Percentiles rank a stretch among this genome's conserved stretches.
Evolutionary conservation across 2,113 vertebrate species (phyloP).

Genomic region (Phasianus colchicus): DNA sequence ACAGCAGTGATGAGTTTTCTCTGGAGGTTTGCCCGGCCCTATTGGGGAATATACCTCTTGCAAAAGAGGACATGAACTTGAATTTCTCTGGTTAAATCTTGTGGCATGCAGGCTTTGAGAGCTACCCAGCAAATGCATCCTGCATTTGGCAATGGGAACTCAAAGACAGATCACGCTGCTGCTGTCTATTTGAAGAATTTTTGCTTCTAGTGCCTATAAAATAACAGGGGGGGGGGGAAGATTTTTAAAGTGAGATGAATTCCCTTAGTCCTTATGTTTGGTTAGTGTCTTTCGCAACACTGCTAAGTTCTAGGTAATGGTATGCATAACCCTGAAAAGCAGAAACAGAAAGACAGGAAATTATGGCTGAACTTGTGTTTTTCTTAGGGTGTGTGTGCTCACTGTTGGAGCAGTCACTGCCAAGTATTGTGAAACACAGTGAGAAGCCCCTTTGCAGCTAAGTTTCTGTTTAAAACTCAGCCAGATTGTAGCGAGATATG

Average conservation of each 20-base stretch:
- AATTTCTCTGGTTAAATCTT: conserved; percentile 31
- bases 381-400: conserved; percentile 69
- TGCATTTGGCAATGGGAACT: not conserved
- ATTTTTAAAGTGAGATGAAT: conserved; percentile 45
- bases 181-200: conserved; percentile 38
- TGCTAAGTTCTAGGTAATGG: conserved; percentile 65
- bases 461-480: conserved; percentile 59
- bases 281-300: conserved; percentile 71
- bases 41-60: conserved; percentile 28
- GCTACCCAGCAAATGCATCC: conserved; percentile 34
- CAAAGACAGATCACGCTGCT: conserved; percentile 16
- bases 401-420: conserved; percentile 62
- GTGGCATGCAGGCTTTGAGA: not conserved
- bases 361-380: conserved; percentile 75
- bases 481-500: conserved; percentile 44
- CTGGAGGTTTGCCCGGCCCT: conserved; percentile 8
- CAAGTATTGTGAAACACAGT: conserved; percentile 72
- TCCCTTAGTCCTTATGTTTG: conserved; percentile 56
- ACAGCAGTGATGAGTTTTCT: conserved; percentile 14
- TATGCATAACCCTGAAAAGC: conserved; percentile 65
- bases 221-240: conserved; percentile 39
- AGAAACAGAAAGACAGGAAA: conserved; percentile 77
- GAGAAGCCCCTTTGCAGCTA: conserved; percentile 54
- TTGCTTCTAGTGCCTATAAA: conserved; percentile 56
- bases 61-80: conserved; percentile 36